Conservation (phyloP, 2,113 vertebrate genomes). For the Pygathrix nemaeus region DNA sequence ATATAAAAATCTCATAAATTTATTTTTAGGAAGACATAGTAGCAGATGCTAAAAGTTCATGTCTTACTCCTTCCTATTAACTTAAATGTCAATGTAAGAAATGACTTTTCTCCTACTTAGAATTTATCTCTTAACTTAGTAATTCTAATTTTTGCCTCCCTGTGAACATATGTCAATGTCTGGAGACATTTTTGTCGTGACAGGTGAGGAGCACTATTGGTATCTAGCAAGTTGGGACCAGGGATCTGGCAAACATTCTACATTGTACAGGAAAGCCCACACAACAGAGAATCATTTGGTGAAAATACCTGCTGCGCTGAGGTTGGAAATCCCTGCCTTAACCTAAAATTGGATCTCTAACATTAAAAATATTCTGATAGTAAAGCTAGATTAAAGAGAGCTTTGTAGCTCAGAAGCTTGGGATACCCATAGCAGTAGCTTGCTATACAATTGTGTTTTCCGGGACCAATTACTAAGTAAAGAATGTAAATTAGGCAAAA, state of each 20-base stretch:
- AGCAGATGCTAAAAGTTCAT: not conserved
- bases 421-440: not conserved
- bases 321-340: not conserved
- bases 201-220: not conserved
- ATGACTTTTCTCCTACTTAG: not conserved
- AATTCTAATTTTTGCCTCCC: not conserved
- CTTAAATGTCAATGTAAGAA: slow-evolving; percentile 22
- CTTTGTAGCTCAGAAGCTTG: not conserved
- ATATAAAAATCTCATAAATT: not conserved
- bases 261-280: fast-evolving
- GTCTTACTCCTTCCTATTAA: not conserved
- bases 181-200: not conserved
- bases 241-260: not conserved
- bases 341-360: not conserved
- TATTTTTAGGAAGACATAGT: not conserved
- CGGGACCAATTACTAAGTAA: not conserved
- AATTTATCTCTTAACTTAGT: not conserved
- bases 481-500: not conserved
- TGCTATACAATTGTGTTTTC: not conserved
- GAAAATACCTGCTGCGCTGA: not conserved
- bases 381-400: not conserved
- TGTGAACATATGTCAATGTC: not conserved
- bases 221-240: not conserved
- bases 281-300: not conserved
- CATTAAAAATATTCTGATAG: not conserved